Base-by-base conservation (phyloP, 2,797 vertebrate genomes). In the Diceros bicornis region DNA sequence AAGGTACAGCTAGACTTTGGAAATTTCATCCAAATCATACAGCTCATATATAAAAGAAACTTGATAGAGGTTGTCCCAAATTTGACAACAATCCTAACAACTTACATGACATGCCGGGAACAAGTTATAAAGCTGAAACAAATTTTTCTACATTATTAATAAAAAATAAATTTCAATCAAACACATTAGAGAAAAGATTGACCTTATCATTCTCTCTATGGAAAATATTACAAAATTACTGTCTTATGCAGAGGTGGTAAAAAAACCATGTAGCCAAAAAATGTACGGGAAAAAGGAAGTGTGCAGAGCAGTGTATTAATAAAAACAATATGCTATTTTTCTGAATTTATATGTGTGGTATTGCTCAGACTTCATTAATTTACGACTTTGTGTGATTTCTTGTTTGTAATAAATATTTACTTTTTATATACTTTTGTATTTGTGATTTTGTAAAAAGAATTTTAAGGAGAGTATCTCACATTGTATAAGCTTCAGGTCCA, bases 111-210 rank as follows among this genome's bases (percentile, higher is more conserved):
- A 64, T 52, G 16, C 18, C 7, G n/a, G 14, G 25, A 68, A 44
- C 11, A 77, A 74, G 68, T 59, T 69, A 75, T 32, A 72, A 83
- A 79, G 29, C 0, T 18, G 32, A 90, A 95, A 75, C n/a, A 44
- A 57, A 29, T 32, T 91, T 96, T 90, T 59, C 69, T 86, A 79
- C 1, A 11, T 72, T 74, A 77, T 66, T 91, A 94, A 74, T 23
- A 94, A 78, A 44, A 34, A 59, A 68, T 75, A 93, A 79, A 64
- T 27, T 89, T 96, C 20, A 84, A 79, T 91, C 71, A 84, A 79
- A 14, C 52, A 61, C 25, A 8, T 23, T 62, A 74, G 32, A 82
- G 47, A 64, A 87, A 87, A 93, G 59, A 52, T 3, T 68, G 41
- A 89, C 23, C 17, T 57, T 64, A 83, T 8, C 3, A 57, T 72